Base-by-base conservation (phyloP, 2,888 invertebrate species). In the Plebejus argus region DNA sequence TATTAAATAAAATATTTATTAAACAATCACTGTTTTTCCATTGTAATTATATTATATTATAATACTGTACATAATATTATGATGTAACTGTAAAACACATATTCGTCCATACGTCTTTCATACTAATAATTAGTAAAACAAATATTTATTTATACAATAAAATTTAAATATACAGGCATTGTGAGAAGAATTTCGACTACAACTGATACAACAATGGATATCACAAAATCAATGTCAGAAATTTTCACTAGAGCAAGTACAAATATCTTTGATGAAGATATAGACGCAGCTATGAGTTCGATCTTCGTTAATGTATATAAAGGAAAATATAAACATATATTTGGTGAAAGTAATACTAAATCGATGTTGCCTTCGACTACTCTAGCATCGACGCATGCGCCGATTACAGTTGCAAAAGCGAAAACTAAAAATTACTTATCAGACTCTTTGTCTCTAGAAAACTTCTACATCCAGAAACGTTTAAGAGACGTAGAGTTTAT, bases 401-500 rank as follows among this genome's bases (percentile, higher is more conserved):
- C 15, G 18, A 28, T 66, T 3, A 66, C 66, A 0, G 18, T 15
- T 66, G 28, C 28, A 66, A 66, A 33, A 33, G 15, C 15, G 28
- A 15, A 33, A 66, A 28, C 28, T 20, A 66, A 66, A 66, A 66
- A 12, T 61, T 20, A 15, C n/a, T n/a, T 66, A 15, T 28, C 66
- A 71, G n/a, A 39, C 3, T 12, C 39, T 8, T 28, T 78, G n/a
- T 79, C 82, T n/a, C 3, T 78, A 10, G 76, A 79, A 58, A 76
- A 82, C 6, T 71, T 83, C 1, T 81, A 81, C 76, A 53, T 1
- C 1, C 79, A 79, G 4, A 81, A 78, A 70, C 76, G 78, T 1
- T 76, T 79, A 10, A 33, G 71, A 10, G 80, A 82, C 6, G 28
- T 85, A 1, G 78, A 82, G 8, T 76, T 61, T 20, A 35, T 85